Conservation (phyloP, 2,113 vertebrate genomes). For the Clarias macrocephalus region DNA sequence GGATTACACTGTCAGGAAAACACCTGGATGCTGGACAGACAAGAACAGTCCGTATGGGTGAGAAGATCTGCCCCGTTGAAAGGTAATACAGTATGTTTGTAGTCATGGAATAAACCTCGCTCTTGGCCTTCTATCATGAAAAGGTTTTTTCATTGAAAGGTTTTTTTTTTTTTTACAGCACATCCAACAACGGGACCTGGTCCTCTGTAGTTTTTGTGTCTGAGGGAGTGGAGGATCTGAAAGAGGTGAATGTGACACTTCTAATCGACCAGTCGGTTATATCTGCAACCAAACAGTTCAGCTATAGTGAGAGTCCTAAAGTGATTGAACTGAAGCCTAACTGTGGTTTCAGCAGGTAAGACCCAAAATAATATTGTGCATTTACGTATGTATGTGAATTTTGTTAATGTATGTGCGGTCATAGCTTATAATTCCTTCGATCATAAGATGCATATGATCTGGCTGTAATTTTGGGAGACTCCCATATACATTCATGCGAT, state of each 20-base stretch:
- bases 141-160: neutral
- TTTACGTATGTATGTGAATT: neutral
- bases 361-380: neutral
- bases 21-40: conserved; percentile 76
- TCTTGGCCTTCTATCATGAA: conserved; percentile 10
- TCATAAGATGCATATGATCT: neutral
- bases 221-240: conserved; percentile 34
- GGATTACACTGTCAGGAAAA: conserved; percentile 76
- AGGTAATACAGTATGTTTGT: conserved; percentile 56
- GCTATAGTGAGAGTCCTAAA: conserved; percentile 77
- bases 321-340: conserved; percentile 71
- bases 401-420: neutral
- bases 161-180: conserved; percentile 50
- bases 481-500: neutral
- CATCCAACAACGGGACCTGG: conserved; percentile 41
- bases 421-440: neutral
- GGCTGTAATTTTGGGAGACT: neutral
- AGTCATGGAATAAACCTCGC: neutral
- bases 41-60: conserved; percentile 73
- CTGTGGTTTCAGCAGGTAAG: conserved; percentile 79
- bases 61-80: conserved; percentile 68
- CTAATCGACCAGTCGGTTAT: conserved; percentile 76
- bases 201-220: conserved; percentile 67
- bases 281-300: conserved; percentile 67
- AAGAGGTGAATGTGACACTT: conserved; percentile 64